phyloP scores from a whole-genome alignment of 2,113 vertebrate genomes.

The Ranitomeya variabilis region DNA sequence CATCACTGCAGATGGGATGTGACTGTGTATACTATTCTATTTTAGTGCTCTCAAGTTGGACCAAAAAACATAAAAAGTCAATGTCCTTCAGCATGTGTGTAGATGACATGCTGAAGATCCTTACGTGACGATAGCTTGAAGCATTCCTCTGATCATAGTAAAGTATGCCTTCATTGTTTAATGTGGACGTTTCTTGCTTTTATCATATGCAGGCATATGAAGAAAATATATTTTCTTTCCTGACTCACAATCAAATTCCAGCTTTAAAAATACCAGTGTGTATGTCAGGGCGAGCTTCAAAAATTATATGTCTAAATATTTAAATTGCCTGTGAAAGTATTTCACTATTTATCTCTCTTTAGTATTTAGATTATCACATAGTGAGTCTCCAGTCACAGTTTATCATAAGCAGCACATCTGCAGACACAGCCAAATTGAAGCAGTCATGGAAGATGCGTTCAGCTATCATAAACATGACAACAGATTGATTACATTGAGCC shows the following conservation, averaged over 20 bases:
- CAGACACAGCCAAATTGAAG: constrained; percentile 79
- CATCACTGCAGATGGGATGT: not conserved
- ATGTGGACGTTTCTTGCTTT: constrained; percentile 17
- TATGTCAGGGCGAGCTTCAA: constrained; percentile 69
- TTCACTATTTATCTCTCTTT: constrained; percentile 84
- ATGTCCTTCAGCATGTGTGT: not conserved
- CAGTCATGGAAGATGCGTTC: constrained; percentile 81
- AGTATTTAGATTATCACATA: constrained; percentile 83
- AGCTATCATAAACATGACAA: constrained; percentile 86
- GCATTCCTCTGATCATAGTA: not conserved
- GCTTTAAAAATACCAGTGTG: constrained; percentile 71
- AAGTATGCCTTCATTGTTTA: constrained; percentile 16
- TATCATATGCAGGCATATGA: constrained; percentile 26
- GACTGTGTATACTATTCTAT: not conserved
- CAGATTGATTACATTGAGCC: constrained; percentile 86
- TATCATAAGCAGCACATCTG: constrained; percentile 84
- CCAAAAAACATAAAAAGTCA: not conserved
- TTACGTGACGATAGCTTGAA: not conserved
- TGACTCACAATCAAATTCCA: constrained; percentile 65
- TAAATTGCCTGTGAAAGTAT: constrained; percentile 82
- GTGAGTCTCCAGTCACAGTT: constrained; percentile 76
- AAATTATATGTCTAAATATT: constrained; percentile 85
- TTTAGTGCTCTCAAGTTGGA: not conserved
- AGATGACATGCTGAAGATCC: not conserved
- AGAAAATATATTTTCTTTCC: constrained; percentile 45